Conservation (phyloP, 2,113 vertebrate species). For the Anolis carolinensis region DNA sequence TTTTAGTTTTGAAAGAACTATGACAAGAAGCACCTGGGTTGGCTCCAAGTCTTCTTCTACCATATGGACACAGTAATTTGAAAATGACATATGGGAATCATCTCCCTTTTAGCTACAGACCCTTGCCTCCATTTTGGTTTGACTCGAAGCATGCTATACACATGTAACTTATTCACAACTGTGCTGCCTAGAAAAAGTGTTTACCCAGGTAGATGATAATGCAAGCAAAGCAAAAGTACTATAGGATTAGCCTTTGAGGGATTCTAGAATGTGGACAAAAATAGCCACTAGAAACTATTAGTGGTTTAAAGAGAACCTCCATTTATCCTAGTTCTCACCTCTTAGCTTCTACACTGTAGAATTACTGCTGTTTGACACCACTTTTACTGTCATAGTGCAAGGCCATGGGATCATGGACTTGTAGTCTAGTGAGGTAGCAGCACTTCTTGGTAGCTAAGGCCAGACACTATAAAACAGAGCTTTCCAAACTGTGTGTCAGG, state of each 20-base stretch:
- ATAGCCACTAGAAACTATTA: background rate
- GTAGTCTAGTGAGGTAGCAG: too few relatives aligned
- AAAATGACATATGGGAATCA: background rate
- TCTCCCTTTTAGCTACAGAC: background rate
- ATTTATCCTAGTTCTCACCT: background rate
- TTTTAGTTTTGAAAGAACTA: constrained; percentile 2
- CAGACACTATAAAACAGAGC: background rate
- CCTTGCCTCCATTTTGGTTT: background rate
- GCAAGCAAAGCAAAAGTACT: background rate
- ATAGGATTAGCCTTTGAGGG: background rate
- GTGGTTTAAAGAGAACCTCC: background rate
- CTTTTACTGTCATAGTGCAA: too few relatives aligned
- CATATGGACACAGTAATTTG: constrained; percentile 8
- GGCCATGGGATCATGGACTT: too few relatives aligned
- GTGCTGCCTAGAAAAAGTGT: constrained; percentile 1
- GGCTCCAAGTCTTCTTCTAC: background rate
- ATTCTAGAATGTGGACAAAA: background rate
- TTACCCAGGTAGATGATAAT: background rate
- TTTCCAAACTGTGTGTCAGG: too few relatives aligned
- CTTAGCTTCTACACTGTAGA: background rate
- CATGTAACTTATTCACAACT: background rate
- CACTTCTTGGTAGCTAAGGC: too few relatives aligned
- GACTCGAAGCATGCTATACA: background rate
- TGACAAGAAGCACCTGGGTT: constrained; percentile 6
- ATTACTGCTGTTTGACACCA: too few relatives aligned